Evolutionary conservation across 2,888 invertebrate genomes (phyloP).

Genomic region (Monopis laevigella): DNA sequence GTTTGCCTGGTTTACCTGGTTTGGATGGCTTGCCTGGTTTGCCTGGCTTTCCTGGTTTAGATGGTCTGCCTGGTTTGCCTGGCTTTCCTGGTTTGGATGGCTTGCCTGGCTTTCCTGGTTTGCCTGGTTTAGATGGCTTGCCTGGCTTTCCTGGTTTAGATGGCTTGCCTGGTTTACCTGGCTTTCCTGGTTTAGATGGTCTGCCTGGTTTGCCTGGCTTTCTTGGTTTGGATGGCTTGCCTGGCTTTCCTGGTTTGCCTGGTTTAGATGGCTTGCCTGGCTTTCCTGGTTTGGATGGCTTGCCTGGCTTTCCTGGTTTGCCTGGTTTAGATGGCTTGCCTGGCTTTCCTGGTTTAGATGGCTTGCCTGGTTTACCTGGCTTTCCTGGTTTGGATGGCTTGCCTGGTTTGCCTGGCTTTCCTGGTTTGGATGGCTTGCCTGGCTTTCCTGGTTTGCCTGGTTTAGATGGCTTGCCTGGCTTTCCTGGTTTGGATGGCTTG

Average conservation of each 20-base stretch:
- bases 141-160: constrained; percentile 26
- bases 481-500: not conserved
- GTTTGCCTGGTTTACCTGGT: constrained; percentile 7
- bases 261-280: constrained; percentile 10
- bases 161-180: constrained; percentile 6
- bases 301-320: constrained; percentile 11
- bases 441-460: constrained; percentile 2
- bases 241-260: constrained; percentile 1
- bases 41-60: not conserved
- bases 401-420: constrained; percentile 9
- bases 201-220: constrained; percentile 6
- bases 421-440: not conserved
- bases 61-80: not conserved
- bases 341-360: constrained; percentile 11
- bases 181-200: constrained; percentile 5
- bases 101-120: not conserved
- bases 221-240: no score
- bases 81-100: not conserved
- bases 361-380: constrained; percentile 8
- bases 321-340: constrained; percentile 4
- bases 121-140: constrained; percentile 1
- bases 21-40: constrained; percentile 6
- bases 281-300: constrained; percentile 11
- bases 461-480: constrained; percentile 12
- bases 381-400: constrained; percentile 7